Conservation (phyloP, 2,797 vertebrate genomes). For the Coracias cyanogaster region DNA sequence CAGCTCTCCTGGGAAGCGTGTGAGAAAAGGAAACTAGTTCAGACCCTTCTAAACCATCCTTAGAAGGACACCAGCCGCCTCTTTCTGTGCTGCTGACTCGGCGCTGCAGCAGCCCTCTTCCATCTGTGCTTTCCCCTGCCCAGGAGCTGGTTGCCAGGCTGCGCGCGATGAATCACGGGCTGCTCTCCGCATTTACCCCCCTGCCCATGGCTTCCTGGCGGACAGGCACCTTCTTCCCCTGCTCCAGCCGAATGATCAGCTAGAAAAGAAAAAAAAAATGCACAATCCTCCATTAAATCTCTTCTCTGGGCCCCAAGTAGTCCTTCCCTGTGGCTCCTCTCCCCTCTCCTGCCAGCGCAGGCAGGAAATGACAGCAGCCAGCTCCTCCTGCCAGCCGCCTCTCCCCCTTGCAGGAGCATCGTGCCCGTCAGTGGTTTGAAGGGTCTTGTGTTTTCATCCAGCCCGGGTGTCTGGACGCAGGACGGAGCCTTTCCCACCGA, state of each 20-base stretch:
- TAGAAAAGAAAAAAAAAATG: background rate
- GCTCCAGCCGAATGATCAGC: background rate
- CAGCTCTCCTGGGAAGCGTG: rapidly evolving
- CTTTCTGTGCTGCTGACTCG: rapidly evolving
- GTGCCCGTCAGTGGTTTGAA: rapidly evolving
- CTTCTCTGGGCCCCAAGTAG: rapidly evolving
- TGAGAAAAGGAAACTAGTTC: background rate
- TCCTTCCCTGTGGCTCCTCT: background rate
- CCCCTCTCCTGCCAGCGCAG: rapidly evolving
- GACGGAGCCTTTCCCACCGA: rapidly evolving
- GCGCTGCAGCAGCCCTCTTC: background rate
- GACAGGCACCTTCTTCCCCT: background rate
- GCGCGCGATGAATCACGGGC: background rate
- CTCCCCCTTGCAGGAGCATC: background rate
- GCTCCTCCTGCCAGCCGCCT: background rate
- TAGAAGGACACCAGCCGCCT: background rate
- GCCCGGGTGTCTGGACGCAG: background rate
- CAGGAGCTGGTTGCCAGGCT: conserved; percentile 38
- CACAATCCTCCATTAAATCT: background rate
- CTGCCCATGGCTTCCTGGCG: rapidly evolving
- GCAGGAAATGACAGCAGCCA: background rate
- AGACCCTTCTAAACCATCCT: background rate
- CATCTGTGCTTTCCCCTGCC: background rate
- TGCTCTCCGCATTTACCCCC: background rate
- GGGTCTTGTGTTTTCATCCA: rapidly evolving